Base-by-base conservation (phyloP, 2,113 vertebrate genomes). In the Megaceryle torquata region DNA sequence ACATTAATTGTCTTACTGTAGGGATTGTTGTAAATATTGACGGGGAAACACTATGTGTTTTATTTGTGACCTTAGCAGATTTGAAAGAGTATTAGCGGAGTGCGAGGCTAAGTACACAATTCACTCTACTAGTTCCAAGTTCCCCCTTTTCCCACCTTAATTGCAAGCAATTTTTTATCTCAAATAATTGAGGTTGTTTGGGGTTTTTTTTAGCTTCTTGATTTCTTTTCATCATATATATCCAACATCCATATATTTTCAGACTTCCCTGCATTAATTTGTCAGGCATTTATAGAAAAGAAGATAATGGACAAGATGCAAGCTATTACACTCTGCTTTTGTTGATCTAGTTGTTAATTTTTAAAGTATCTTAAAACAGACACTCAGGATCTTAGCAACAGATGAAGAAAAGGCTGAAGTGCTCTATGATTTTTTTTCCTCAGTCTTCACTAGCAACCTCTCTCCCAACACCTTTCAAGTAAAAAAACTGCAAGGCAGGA, bases 171-270 rank as follows among this genome's bases (percentile, higher is more conserved):
- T 80, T 80, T 48, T 61, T 63, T 25, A 65, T 57, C 19, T 68
- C 11, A 71, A 63, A 93, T 28, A 93, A 57, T 16, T 37, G 26
- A 61, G 2, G 0, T 50, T 22, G 24, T 53, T 53, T 25, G 12
- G 0, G 1, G 0, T 37, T 1, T 46, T 39, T 88, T 88, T 77
- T 33, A 44, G 33, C 43, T 72, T 22, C 33, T 86, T 69, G 2
- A 1, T 71, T 85, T 76, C 13, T 51, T 92, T 22, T 75, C 10
- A 44, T 57, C 22, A 37, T 37, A 46, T 35, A 14, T 0, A 1
- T 3, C 5, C 26, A 51, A 15, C 7, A 71, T 12, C 6, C 14
- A 46, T 63, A 5, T 18, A 59, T 72, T 67, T 78, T 68, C 77
- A 86, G 10, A 19, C 9, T 54, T 84, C 9, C 3, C 2, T 54